Conservation (phyloP, 2,888 invertebrate genomes). For the Phania funesta region DNA sequence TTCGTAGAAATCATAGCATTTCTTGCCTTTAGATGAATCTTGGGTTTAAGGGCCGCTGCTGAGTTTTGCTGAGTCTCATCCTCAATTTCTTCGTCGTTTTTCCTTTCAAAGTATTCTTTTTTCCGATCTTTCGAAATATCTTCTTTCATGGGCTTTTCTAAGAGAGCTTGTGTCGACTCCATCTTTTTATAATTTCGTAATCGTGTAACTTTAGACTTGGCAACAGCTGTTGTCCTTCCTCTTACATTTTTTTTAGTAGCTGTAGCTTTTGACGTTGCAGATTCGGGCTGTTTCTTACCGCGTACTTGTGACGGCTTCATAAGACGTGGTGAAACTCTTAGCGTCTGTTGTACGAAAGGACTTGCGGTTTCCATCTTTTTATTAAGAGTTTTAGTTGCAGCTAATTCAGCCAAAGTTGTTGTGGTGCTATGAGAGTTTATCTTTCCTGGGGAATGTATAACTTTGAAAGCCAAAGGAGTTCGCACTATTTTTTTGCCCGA, state of each 20-base stretch:
- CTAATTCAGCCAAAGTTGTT: conserved; percentile 47
- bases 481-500: conserved; percentile 65
- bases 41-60: conserved; percentile 33
- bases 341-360: not conserved
- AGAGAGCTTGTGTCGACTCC: not conserved
- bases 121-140: conserved; percentile 19
- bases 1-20: conserved; percentile 49
- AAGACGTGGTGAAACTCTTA: conserved; percentile 60
- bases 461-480: conserved; percentile 66
- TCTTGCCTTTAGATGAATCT: conserved; percentile 47
- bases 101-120: conserved; percentile 1
- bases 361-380: conserved; percentile 27
- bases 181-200: conserved; percentile 20
- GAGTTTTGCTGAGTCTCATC: not conserved
- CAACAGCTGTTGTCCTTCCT: not conserved
- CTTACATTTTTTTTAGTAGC: conserved; percentile 20
- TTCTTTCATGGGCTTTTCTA: conserved; percentile 23
- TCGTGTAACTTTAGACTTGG: conserved; percentile 29
- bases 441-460: conserved; percentile 56
- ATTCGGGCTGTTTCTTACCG: conserved; percentile 1
- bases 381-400: conserved; percentile 30
- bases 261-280: conserved; percentile 37
- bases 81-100: not conserved
- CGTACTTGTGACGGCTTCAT: conserved; percentile 48
- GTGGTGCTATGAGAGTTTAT: conserved; percentile 62